phyloP scores from a whole-genome alignment of 2,888 invertebrate species.

The Sturmia bella region DNA sequence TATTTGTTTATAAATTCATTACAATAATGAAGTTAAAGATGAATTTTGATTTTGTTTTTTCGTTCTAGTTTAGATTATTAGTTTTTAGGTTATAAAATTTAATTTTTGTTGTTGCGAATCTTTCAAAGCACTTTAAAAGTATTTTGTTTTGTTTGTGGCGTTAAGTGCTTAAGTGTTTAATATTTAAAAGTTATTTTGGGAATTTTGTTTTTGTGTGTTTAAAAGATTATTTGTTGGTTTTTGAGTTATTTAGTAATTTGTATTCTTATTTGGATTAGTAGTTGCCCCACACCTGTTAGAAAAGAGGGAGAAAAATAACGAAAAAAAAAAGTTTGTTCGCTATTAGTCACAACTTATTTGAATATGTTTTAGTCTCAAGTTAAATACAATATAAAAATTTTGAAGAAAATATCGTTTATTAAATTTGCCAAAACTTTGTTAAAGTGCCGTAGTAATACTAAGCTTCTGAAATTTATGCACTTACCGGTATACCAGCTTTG shows the following conservation, averaged over 20 bases:
- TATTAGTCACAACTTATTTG: conserved; percentile 73
- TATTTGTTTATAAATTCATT: conserved; percentile 27
- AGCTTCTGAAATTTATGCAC: conserved; percentile 63
- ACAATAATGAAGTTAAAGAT: conserved; percentile 38
- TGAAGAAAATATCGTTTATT: conserved; percentile 24
- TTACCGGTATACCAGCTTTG: conserved; percentile 82
- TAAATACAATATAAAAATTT: conserved; percentile 61
- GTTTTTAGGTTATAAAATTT: conserved; percentile 26
- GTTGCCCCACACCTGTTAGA: conserved; percentile 82
- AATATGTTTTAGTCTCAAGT: conserved; percentile 66
- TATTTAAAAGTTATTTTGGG: conserved; percentile 12
- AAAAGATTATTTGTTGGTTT: conserved; percentile 60
- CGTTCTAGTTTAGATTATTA: conserved; percentile 21
- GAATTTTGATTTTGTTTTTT: conserved; percentile 44
- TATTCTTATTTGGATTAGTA: conserved; percentile 79
- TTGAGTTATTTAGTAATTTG: conserved; percentile 57
- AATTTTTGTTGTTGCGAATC: conserved; percentile 1
- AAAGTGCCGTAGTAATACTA: not conserved
- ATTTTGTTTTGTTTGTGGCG: conserved; percentile 56
- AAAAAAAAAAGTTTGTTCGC: conserved; percentile 72
- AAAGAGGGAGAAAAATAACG: conserved; percentile 71
- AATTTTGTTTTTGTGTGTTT: conserved; percentile 66
- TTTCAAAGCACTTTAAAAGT: conserved; percentile 62
- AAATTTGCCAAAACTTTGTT: conserved; percentile 51
- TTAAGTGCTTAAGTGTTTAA: conserved; percentile 33